Conservation (phyloP, 2,888 invertebrate genomes). For the Drosophila austrosaltans region DNA sequence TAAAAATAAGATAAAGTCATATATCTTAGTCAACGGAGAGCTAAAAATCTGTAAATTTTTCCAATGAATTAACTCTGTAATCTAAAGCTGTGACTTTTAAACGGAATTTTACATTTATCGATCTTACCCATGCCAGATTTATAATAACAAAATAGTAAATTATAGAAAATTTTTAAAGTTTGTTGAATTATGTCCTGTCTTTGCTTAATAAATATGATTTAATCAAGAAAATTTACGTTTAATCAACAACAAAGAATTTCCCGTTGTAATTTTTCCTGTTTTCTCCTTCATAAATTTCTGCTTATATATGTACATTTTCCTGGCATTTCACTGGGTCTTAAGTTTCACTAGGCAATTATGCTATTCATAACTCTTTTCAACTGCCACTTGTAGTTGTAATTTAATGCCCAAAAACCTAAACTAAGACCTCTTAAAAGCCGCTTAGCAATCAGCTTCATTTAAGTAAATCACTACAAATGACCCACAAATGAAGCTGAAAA, state of each 20-base stretch:
- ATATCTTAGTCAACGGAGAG: background rate
- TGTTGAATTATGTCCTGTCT: no score
- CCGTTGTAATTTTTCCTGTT: background rate
- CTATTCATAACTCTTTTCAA: slow-evolving; percentile 40
- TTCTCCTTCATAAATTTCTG: background rate
- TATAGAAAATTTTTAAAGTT: no score
- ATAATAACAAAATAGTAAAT: no score
- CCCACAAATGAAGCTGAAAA: slow-evolving; percentile 50
- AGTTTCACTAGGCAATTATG: slow-evolving; percentile 31
- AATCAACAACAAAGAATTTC: background rate
- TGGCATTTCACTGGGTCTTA: background rate
- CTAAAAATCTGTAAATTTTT: background rate
- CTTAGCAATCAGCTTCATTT: slow-evolving; percentile 56
- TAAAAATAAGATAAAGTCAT: background rate
- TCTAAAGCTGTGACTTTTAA: no score
- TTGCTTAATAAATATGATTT: no score
- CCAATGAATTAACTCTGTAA: no score
- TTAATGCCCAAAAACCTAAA: slow-evolving; percentile 22
- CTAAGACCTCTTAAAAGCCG: slow-evolving; percentile 59
- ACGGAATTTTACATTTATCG: no score
- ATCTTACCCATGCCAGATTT: no score
- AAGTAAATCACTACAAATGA: slow-evolving; percentile 63
- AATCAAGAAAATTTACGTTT: background rate
- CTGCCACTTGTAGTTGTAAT: slow-evolving; percentile 15
- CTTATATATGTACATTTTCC: background rate